These are phyloP conservation scores for Nasonia longicornis DNA, from an alignment of 1,140 invertebrate species.

Conservation along the genomic window DNA sequence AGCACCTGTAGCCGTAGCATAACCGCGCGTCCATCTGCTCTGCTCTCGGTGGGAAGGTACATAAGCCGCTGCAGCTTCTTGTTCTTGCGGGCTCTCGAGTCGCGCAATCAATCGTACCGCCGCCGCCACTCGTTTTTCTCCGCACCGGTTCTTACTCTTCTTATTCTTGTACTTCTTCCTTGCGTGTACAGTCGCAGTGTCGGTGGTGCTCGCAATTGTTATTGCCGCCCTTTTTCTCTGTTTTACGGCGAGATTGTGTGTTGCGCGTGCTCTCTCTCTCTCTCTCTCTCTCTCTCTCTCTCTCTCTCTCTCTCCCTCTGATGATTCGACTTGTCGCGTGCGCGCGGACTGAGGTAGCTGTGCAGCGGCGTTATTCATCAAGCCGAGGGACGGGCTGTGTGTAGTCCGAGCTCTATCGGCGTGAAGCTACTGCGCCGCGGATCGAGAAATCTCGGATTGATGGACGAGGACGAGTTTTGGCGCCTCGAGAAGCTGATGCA, in stretches of 20 bases:
- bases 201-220: slow-evolving; percentile 33
- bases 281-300: no score
- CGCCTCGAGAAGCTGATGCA: no score
- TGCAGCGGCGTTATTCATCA: slow-evolving; percentile 27
- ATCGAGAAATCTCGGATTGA: background rate
- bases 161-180: slow-evolving; percentile 1
- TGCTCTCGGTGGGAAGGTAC: slow-evolving; percentile 54
- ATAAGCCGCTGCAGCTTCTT: slow-evolving; percentile 4
- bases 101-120: slow-evolving; percentile 63
- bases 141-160: background rate
- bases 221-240: slow-evolving; percentile 13
- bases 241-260: background rate
- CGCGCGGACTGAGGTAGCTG: background rate
- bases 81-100: slow-evolving; percentile 7
- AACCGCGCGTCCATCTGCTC: slow-evolving; percentile 59
- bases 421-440: background rate
- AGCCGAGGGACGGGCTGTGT: background rate
- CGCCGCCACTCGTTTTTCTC: slow-evolving; percentile 45
- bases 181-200: background rate
- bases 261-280: background rate
- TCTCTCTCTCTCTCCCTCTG: no score
- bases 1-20: slow-evolving; percentile 58
- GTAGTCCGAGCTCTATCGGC: background rate
- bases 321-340: slow-evolving; percentile 34
- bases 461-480: background rate